phyloP scores from a whole-genome alignment of 35 echinoderm and acorn worm species.

The Ptychodera flava region DNA sequence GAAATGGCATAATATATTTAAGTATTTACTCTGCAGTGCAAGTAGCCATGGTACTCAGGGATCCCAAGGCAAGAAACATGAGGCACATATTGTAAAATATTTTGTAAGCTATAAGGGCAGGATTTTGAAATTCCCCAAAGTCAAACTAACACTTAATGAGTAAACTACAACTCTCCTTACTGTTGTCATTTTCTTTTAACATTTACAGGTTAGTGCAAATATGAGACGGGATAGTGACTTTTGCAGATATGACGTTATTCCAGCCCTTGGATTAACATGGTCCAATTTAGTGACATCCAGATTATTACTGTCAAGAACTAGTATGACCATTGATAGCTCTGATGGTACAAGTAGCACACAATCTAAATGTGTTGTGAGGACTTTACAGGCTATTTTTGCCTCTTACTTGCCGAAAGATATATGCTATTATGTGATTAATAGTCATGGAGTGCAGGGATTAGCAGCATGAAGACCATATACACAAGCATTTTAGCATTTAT shows the following conservation, averaged over 20 bases:
- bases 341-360: background rate
- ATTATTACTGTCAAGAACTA: conserved; percentile 71
- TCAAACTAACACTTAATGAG: too few species aligned
- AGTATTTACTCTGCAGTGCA: too few species aligned
- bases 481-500: too few species aligned
- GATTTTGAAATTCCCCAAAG: too few species aligned
- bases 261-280: conserved; percentile 89
- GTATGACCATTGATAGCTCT: background rate
- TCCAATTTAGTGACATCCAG: conserved; percentile 77
- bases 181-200: too few species aligned
- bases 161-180: too few species aligned
- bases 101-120: too few species aligned
- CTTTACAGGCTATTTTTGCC: conserved; percentile 72
- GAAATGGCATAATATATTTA: too few species aligned
- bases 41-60: too few species aligned
- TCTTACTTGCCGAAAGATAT: conserved; percentile 75
- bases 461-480: too few species aligned
- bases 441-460: conserved; percentile 71
- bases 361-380: conserved; percentile 45
- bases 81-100: too few species aligned
- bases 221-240: conserved; percentile 28
- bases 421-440: conserved; percentile 74
- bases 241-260: conserved; percentile 43
- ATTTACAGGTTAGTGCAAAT: conserved; percentile 86
- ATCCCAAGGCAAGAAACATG: too few species aligned